Base-by-base conservation (phyloP, 37 sponge, comb jelly and placozoan genomes). In the Aplysina aerophoba region DNA sequence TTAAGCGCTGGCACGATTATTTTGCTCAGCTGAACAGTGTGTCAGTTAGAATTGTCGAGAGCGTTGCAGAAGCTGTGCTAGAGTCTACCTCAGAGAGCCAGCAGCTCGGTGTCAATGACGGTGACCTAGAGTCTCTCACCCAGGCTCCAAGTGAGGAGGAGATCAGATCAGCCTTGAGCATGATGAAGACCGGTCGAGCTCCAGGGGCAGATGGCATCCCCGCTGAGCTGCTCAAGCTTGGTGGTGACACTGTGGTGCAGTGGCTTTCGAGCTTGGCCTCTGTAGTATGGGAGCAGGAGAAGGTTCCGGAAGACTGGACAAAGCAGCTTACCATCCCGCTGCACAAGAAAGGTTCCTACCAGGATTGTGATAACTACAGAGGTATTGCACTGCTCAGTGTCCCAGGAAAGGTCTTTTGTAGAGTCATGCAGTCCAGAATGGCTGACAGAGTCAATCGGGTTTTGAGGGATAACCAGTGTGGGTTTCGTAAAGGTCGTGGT, bases 381-480 rank as follows among this genome's bases (percentile, higher is more conserved):
- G 66, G 83, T 1, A 83, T 83, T 41, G 25, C 54, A 5, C 54
- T 83, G 15, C 68, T 83, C 20, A 66, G 68, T 63, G 40, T 83
- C 22, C 68, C 68, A 12, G 68, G 83, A 31, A 87, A 87, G 67
- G 81, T 87, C 54, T 79, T 81, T 66, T 21, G 12, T 15, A 27
- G 64, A 34, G 65, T 84, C 14, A 14, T 84, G 22, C 75, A 50
- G 36, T 24, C 5, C 59, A 69, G 85, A 38, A n/a, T 84, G 4
- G 24, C 15, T 59, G 59, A 4, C 21, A 64, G 53, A 21, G n/a
- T 53, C 6, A 75, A 72, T 6, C 35, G 57, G 1, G 15, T 68
- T 22, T 2, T 84, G 22, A 41, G 56, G 8, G 85, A 84, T 36
- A 50, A 28, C 6, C 73, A 87, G 87, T 80, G 87, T 81, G 87